These are phyloP conservation scores for Helicoverpa armigera DNA, from an alignment of 1,140 invertebrate species.

Conservation along the genomic window DNA sequence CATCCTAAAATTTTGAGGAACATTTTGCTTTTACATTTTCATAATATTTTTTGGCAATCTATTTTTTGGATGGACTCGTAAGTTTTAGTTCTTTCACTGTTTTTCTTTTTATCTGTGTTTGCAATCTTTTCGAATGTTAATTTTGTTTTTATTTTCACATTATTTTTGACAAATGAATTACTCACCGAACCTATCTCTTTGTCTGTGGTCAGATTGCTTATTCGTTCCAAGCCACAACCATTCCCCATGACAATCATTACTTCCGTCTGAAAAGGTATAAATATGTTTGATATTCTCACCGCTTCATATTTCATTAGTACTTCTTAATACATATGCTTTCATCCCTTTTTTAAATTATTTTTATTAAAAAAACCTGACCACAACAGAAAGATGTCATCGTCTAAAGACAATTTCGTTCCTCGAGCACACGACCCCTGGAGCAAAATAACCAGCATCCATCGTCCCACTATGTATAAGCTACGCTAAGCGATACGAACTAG, in stretches of 20 bases:
- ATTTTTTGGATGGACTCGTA: constrained; percentile 69
- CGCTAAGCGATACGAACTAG: constrained; percentile 36
- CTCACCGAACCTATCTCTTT: not conserved
- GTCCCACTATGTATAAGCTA: constrained; percentile 43
- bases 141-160: not conserved
- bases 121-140: not conserved
- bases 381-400: not conserved
- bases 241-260: too few species aligned
- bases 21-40: constrained; percentile 21
- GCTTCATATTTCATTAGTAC: too few species aligned
- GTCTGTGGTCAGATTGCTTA: not conserved
- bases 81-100: constrained; percentile 50
- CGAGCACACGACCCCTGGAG: not conserved
- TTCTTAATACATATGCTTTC: too few species aligned
- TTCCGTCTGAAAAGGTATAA: too few species aligned
- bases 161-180: not conserved
- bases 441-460: constrained; percentile 19
- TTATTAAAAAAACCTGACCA: not conserved
- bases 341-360: too few species aligned
- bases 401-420: not conserved
- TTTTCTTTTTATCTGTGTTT: not conserved
- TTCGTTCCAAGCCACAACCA: too few species aligned
- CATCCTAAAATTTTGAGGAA: constrained; percentile 35
- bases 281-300: not conserved
- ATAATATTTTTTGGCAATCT: constrained; percentile 52